A percentile compares a stretch with the other conserved stretches of the same genome.
These are phyloP conservation scores for Odontothrips loti DNA, from an alignment of 2,888 invertebrate genomes.

Conservation along the genomic window DNA sequence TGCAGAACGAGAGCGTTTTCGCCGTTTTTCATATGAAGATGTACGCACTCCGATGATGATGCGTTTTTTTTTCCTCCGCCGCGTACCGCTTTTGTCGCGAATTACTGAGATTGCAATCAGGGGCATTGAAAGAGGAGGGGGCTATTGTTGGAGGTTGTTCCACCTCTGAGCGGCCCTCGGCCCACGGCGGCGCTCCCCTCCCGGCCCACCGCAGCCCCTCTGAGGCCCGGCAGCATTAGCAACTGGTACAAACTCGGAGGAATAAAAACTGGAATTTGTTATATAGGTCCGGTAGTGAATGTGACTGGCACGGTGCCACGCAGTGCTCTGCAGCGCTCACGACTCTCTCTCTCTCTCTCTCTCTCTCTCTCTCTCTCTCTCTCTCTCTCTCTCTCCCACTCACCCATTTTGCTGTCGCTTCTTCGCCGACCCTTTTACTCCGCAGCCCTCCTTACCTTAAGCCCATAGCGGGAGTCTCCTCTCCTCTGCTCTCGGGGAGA, in stretches of 20 bases:
- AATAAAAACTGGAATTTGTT: constrained; percentile 1
- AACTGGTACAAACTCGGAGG: not conserved
- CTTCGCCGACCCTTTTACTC: too few relatives aligned
- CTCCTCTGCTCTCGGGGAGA: constrained; percentile 16
- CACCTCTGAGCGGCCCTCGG: too few relatives aligned
- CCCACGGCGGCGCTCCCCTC: too few relatives aligned
- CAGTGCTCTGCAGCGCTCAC: not conserved
- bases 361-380: not conserved
- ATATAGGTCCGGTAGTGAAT: constrained; percentile 11
- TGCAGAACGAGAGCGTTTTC: too few relatives aligned
- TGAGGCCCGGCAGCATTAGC: not conserved
- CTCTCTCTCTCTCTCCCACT: not conserved
- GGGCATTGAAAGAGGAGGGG: too few relatives aligned
- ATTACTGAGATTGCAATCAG: too few relatives aligned
- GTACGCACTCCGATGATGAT: too few relatives aligned
- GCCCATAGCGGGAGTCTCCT: not conserved
- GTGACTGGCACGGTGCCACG: not conserved
- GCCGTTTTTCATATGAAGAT: too few relatives aligned
- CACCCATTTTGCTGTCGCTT: not conserved
- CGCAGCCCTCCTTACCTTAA: not conserved
- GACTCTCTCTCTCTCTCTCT: not conserved
- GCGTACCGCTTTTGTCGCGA: too few relatives aligned
- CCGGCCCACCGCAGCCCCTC: too few relatives aligned
- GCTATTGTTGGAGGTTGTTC: too few relatives aligned
- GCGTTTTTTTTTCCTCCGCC: too few relatives aligned